Percentiles rank a stretch among this genome's conserved stretches.
Evolutionary conservation across 2,797 vertebrate genomes (phyloP).

Genomic region (Carduelis carduelis): DNA sequence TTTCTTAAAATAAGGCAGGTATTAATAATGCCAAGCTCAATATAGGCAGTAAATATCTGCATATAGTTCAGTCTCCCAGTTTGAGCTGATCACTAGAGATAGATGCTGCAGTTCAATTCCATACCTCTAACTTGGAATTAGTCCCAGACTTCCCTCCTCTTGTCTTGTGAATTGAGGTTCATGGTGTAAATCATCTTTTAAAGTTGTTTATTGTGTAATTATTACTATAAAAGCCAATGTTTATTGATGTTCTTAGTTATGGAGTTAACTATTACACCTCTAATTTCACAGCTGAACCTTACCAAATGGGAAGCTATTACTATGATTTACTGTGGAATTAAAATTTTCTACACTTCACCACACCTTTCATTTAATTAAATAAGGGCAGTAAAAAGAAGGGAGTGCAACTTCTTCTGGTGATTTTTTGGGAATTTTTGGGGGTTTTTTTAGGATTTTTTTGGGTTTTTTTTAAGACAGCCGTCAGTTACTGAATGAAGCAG

Average conservation of each 20-base stretch:
- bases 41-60: not conserved
- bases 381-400: slow-evolving; percentile 6
- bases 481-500: too few relatives aligned
- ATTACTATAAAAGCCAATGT: slow-evolving; percentile 8
- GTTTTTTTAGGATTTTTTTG: not conserved
- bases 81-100: not conserved
- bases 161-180: not conserved
- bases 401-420: not conserved
- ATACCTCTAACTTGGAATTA: not conserved
- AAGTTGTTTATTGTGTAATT: not conserved
- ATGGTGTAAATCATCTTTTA: not conserved
- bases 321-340: slow-evolving; percentile 35
- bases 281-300: slow-evolving; percentile 45
- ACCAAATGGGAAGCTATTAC: slow-evolving; percentile 17
- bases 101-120: not conserved
- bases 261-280: slow-evolving; percentile 26
- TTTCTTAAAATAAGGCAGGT: not conserved
- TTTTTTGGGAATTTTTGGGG: too few relatives aligned
- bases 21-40: not conserved
- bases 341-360: slow-evolving; percentile 42
- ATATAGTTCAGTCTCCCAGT: not conserved
- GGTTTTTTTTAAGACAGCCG: not conserved
- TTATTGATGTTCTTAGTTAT: slow-evolving; percentile 10
- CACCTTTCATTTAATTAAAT: slow-evolving; percentile 45
- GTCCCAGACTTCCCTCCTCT: not conserved